These are phyloP conservation scores for Ennomos fuscantarius DNA, from an alignment of 2,888 invertebrate species.

Conservation along the genomic window DNA sequence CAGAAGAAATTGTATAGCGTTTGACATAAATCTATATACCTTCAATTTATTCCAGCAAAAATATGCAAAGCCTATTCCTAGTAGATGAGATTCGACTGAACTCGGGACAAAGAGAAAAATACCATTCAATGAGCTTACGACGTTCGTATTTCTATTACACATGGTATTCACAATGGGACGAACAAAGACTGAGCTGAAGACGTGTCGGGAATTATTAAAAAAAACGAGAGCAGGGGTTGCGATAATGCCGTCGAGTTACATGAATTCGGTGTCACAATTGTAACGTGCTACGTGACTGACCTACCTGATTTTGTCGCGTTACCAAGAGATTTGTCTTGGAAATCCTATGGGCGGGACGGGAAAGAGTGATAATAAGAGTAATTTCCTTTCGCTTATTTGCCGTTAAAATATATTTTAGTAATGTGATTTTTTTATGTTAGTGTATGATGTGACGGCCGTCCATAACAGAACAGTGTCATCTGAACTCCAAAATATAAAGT, in stretches of 20 bases:
- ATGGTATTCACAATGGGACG: constrained; percentile 73
- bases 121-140: constrained; percentile 57
- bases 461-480: too few species aligned
- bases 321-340: constrained; percentile 56
- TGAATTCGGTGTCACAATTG: constrained; percentile 71
- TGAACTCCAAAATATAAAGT: too few species aligned
- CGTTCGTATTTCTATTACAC: constrained; percentile 63
- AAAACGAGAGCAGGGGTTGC: constrained; percentile 68
- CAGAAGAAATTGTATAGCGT: too few species aligned
- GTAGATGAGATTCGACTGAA: constrained; percentile 46
- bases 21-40: too few species aligned
- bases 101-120: constrained; percentile 57
- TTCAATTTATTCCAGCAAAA: constrained; percentile 4
- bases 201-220: constrained; percentile 80
- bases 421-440: too few species aligned
- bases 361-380: constrained; percentile 51
- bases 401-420: constrained; percentile 38
- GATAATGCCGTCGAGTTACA: constrained; percentile 66
- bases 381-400: constrained; percentile 40
- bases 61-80: constrained; percentile 32
- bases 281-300: constrained; percentile 70
- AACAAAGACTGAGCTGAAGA: constrained; percentile 65
- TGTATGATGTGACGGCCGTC: too few species aligned
- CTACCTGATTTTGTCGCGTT: constrained; percentile 65
- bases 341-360: constrained; percentile 55